Evolutionary conservation across 2,113 vertebrate species (phyloP).

Genomic region (Cephalopterus ornatus): DNA sequence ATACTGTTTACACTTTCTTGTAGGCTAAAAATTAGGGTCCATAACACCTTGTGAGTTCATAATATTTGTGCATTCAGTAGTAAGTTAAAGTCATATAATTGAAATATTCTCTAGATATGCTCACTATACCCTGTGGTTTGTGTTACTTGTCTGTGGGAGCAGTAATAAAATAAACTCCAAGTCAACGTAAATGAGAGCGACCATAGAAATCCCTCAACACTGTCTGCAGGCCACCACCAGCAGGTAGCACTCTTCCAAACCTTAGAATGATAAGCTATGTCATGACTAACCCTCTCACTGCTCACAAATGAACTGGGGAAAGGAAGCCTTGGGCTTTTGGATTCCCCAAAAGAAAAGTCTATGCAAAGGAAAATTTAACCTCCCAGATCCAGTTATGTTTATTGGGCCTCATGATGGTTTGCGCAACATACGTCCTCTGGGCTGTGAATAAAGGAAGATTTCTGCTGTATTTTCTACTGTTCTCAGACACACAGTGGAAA

Average conservation of each 20-base stretch:
- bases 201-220: neutral
- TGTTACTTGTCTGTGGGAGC: neutral
- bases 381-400: neutral
- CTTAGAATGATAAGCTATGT: neutral
- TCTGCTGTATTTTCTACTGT: neutral
- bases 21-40: neutral
- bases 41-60: neutral
- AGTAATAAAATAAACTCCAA: neutral
- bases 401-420: neutral
- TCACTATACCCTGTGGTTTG: neutral
- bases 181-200: neutral
- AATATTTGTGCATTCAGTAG: neutral
- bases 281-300: neutral
- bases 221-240: neutral
- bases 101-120: neutral
- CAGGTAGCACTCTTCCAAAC: neutral
- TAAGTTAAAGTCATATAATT: neutral
- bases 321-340: neutral
- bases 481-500: neutral
- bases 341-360: neutral
- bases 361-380: neutral
- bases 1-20: neutral
- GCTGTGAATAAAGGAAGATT: neutral
- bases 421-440: neutral
- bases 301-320: neutral